Evolutionary conservation across 2,888 invertebrate species (phyloP).

Genomic region (Elegia similella): DNA sequence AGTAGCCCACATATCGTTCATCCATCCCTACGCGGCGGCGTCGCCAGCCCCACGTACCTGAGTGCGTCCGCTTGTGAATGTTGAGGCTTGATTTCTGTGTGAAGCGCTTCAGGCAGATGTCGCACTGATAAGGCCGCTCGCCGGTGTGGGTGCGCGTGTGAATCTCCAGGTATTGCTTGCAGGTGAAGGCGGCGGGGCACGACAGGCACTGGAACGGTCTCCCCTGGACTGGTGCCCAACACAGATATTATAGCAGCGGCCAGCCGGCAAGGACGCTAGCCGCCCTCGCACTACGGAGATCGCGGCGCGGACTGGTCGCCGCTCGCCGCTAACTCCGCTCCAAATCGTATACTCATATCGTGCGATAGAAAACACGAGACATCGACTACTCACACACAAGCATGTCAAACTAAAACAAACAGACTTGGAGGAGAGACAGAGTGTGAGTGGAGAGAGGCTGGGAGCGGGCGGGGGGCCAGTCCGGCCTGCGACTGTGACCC

Average conservation of each 20-base stretch:
- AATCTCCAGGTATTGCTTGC: constrained; percentile 83
- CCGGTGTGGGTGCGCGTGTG: constrained; percentile 84
- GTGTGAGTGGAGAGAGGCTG: constrained; percentile 49
- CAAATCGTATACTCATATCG: constrained; percentile 42
- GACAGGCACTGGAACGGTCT: constrained; percentile 83
- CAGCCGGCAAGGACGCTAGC: constrained; percentile 68
- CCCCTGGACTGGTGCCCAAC: constrained; percentile 81
- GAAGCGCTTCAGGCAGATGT: constrained; percentile 89
- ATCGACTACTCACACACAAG: constrained; percentile 27
- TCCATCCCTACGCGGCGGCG: constrained; percentile 39
- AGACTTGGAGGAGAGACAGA: constrained; percentile 53
- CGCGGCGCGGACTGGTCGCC: constrained; percentile 77
- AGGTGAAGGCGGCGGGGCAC: constrained; percentile 81
- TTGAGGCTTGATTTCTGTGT: constrained; percentile 92
- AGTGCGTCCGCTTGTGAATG: constrained; percentile 90
- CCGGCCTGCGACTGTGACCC: constrained; percentile 77
- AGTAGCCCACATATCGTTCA: constrained; percentile 55
- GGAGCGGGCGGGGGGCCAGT: constrained; percentile 69
- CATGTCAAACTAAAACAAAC: constrained; percentile 31
- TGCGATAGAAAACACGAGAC: constrained; percentile 20
- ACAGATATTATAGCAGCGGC: constrained; percentile 79
- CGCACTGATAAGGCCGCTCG: constrained; percentile 85
- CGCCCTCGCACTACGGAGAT: constrained; percentile 71
- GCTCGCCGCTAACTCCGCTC: constrained; percentile 72
- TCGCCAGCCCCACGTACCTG: constrained; percentile 67